Base-by-base conservation (phyloP, 2,113 vertebrate species). In the Nematolebias whitei region DNA sequence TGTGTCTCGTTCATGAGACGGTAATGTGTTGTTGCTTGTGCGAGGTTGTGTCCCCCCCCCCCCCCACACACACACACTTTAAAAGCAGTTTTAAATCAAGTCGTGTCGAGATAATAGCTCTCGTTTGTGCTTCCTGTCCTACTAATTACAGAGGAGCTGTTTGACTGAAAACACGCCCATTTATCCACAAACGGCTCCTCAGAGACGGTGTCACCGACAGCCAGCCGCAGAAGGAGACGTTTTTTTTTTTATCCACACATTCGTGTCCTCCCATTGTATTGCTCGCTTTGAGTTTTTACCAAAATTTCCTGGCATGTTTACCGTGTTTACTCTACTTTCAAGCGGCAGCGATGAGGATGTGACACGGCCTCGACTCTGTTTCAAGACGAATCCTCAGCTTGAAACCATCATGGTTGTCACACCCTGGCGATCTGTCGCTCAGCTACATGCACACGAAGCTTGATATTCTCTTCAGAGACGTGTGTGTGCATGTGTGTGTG, bases 271-370 rank as follows among this genome's bases (percentile, higher is more conserved):
- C 51, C 49, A 53, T 83, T 78, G 65, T 73, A 71, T 70, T 12
- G 64, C 56, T 75, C 74, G 43, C 76, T 85, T 57, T 78, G 49
- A 80, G 73, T 87, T 82, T 81, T 82, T 76, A 85, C 85, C 78
- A 79, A 80, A 73, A 81, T 82, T 76, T 82, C 77, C 65, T 80
- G 83, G 86, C 85, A 80, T 88, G 78, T 90, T 88, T 88, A 80
- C 83, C 80, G 78, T 89, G 87, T 91, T 90, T 88, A 89, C 84
- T 82, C 83, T 63, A 0, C 87, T 88, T 90, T 89, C 76, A 88
- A 88, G 74, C 23, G 26, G n/a, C 66, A 71, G 2, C 62, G 70
- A 83, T 87, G 81, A 84, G 88, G 76, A 88, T 83, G 64, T 84
- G 85, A 83, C 90, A 87, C 75, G 20, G 76, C 81, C 71, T 64